Conservation (phyloP, 2,797 vertebrate genomes). For the Macropus fuliginosus region DNA sequence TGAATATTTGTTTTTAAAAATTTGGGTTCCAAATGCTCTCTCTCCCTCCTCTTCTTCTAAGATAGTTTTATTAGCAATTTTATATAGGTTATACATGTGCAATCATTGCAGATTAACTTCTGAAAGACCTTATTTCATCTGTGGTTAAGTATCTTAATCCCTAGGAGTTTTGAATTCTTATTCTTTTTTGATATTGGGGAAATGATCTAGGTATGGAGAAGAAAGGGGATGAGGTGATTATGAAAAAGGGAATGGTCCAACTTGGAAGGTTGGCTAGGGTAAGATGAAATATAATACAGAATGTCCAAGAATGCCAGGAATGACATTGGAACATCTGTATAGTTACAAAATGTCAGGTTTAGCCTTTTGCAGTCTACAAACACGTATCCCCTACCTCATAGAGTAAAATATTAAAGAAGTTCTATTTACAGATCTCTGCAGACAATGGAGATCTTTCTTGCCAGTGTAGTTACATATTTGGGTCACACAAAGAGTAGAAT, state of each 20-base stretch:
- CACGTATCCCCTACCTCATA: slow-evolving; percentile 64
- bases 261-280: neutral
- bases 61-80: neutral
- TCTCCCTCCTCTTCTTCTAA: neutral
- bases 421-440: slow-evolving; percentile 45
- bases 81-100: neutral
- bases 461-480: slow-evolving; percentile 66
- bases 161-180: slow-evolving; percentile 19
- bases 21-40: neutral
- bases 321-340: slow-evolving; percentile 38
- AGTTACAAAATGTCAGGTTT: slow-evolving; percentile 59
- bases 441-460: slow-evolving; percentile 73
- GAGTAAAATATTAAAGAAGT: slow-evolving; percentile 71
- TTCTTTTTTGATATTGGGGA: neutral
- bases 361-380: slow-evolving; percentile 49
- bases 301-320: slow-evolving; percentile 45
- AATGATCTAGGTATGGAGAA: neutral
- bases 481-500: slow-evolving; percentile 67
- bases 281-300: slow-evolving; percentile 43
- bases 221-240: neutral
- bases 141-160: slow-evolving; percentile 27
- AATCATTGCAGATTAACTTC: slow-evolving; percentile 10
- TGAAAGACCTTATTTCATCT: neutral
- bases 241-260: neutral
- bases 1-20: neutral